A percentile compares a stretch with the other conserved stretches of the same genome.
Evolutionary conservation across 2,113 vertebrate genomes (phyloP).

Genomic region (Cryptotis parvus): DNA sequence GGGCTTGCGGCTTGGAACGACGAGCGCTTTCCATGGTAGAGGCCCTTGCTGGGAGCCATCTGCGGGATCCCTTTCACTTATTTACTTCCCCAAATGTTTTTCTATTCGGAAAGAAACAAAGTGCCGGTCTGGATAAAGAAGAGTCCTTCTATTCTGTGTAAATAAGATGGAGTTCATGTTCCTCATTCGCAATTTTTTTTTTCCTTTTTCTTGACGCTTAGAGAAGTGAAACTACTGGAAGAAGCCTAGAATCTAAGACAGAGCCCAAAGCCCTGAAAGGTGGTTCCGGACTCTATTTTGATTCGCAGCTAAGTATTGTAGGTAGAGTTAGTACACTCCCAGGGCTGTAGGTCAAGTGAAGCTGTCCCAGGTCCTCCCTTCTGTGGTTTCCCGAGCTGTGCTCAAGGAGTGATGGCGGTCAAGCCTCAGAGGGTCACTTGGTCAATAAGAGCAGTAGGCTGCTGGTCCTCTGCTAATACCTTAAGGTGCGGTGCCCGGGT

Average conservation of each 20-base stretch:
- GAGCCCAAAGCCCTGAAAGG: no score
- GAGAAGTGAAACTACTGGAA: constrained; percentile 46
- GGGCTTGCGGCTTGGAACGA: constrained; percentile 56
- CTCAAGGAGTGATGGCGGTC: no score
- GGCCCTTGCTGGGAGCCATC: neutral
- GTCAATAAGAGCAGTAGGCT: no score
- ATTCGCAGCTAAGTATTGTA: neutral
- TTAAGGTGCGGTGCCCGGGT: no score
- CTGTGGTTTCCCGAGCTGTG: no score
- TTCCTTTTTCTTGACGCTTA: neutral
- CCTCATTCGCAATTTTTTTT: no score
- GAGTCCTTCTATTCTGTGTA: neutral
- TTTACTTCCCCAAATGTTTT: neutral
- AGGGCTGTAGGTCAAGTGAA: neutral
- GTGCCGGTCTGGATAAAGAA: neutral
- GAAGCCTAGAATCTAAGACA: neutral
- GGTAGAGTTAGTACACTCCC: neutral
- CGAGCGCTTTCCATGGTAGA: constrained; percentile 4
- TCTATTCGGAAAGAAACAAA: neutral
- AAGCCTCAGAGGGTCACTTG: no score
- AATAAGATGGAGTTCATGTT: neutral
- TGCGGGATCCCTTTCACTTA: neutral
- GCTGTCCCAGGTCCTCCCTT: neutral
- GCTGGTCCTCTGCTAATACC: no score
- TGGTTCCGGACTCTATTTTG: neutral